Base-by-base conservation (phyloP, 2,797 vertebrate species). In the Girardinus metallicus region DNA sequence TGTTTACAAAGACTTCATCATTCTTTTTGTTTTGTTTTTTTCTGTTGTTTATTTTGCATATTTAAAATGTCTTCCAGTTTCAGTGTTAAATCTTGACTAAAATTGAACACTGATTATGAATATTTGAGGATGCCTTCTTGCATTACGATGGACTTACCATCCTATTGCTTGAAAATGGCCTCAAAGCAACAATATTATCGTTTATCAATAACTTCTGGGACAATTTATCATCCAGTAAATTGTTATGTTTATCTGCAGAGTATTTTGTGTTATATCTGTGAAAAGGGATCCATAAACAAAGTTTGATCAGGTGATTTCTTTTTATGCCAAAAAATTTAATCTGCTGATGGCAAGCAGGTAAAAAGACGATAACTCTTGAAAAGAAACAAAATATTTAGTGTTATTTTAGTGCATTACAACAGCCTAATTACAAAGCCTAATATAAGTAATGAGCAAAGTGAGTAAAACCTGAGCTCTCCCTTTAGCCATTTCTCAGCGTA, bases 401-500 rank as follows among this genome's bases (percentile, higher is more conserved):
- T 51, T 23, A 51, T 8, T 23, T 23, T 23, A 39, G 36, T 64
- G 31, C 34, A 36, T 64, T 36, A 3, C 3, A 7, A 7, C 47
- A 21, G 47, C 47, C 47, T 49, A 49, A 49, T 49, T 49, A 49
- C 18, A 49, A 77, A 77, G 3, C 46, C 39, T 36, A n/a, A 78
- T 9, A 44, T n/a, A 26, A 53, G 21, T 68, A 46, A 79, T 46
- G 6, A 36, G 43, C 0, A 36, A 78, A 80, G 74, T 5, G 64
- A 83, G 57, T 16, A 39, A 76, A 77, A 75, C 75, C 77, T 76
- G 26, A 87, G 62, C 64, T 26, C 18, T 77, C 29, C 74, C 85
- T 86, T 85, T 79, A 85, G 85, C 84, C 85, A 86, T 80, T 88
- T 88, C 89, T 77, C 88, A 76, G 80, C 47, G 74, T 83, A 92